phyloP scores from a whole-genome alignment of 2,888 invertebrate genomes.

The Ochropleura plecta region DNA sequence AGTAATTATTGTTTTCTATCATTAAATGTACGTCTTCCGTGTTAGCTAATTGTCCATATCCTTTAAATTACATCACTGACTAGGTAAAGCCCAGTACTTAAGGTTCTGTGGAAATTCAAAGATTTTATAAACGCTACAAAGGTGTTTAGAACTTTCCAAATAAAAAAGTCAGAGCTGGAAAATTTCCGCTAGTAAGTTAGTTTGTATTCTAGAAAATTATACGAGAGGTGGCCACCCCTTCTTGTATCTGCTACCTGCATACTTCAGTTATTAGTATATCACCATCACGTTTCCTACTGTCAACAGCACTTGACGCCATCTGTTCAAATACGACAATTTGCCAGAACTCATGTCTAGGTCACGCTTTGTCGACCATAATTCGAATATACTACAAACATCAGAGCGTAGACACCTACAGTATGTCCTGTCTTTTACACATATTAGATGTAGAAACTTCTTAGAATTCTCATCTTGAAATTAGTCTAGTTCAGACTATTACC shows the following conservation, averaged over 20 bases:
- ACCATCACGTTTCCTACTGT: constrained; percentile 17
- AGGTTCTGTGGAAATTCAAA: constrained; percentile 4
- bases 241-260: background rate
- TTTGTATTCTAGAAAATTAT: background rate
- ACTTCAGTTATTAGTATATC: constrained; percentile 8
- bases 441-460: background rate
- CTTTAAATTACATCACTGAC: constrained; percentile 77
- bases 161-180: background rate
- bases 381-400: constrained; percentile 5
- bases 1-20: constrained; percentile 77
- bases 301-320: constrained; percentile 23
- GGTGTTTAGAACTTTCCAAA: background rate
- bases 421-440: constrained; percentile 18
- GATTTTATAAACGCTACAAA: background rate
- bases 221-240: background rate
- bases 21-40: constrained; percentile 83
- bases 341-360: constrained; percentile 22
- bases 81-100: constrained; percentile 51
- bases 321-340: constrained; percentile 44
- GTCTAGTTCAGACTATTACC: too few species aligned
- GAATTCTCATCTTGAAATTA: background rate
- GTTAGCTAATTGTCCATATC: constrained; percentile 81
- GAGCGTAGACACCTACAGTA: background rate
- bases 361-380: constrained; percentile 18
- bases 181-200: background rate